Percentiles rank a stretch among this genome's conserved stretches.
These are phyloP conservation scores for Pachypsylla venusta DNA, from an alignment of 1,140 invertebrate genomes.

Conservation along the genomic window DNA sequence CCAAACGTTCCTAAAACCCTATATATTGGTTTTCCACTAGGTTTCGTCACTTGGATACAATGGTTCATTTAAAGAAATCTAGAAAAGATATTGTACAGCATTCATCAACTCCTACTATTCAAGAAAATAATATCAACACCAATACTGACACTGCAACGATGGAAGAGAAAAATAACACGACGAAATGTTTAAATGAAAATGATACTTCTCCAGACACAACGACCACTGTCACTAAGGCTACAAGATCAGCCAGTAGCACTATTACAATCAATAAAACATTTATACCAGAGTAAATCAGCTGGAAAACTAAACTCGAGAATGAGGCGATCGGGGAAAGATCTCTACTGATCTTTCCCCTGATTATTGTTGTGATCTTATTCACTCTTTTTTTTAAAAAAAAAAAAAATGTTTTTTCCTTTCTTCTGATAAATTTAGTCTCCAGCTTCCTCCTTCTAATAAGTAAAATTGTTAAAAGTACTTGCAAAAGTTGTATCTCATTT, in stretches of 20 bases:
- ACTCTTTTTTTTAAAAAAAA: too few relatives aligned
- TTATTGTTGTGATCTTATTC: too few relatives aligned
- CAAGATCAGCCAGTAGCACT: background rate
- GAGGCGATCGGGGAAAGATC: too few relatives aligned
- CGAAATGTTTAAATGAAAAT: background rate
- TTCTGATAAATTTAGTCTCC: too few relatives aligned
- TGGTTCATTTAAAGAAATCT: slow-evolving; percentile 47
- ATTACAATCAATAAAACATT: slow-evolving; percentile 1
- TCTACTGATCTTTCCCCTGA: too few relatives aligned
- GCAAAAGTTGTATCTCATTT: too few relatives aligned
- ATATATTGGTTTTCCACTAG: slow-evolving; percentile 31
- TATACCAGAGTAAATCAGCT: too few relatives aligned
- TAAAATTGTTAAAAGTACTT: too few relatives aligned
- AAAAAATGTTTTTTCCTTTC: too few relatives aligned
- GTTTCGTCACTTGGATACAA: slow-evolving; percentile 65
- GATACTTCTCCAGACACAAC: background rate
- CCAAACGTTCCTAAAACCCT: background rate
- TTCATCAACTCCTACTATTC: slow-evolving; percentile 41
- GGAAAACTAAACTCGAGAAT: too few relatives aligned
- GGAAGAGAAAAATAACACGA: background rate
- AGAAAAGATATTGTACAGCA: slow-evolving; percentile 32
- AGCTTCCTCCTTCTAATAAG: too few relatives aligned
- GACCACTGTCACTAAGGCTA: background rate
- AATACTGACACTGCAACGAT: background rate
- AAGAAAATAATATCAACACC: slow-evolving; percentile 17